These are phyloP conservation scores for Meta bourneti DNA, from an alignment of 2,888 invertebrate species.

Conservation along the genomic window DNA sequence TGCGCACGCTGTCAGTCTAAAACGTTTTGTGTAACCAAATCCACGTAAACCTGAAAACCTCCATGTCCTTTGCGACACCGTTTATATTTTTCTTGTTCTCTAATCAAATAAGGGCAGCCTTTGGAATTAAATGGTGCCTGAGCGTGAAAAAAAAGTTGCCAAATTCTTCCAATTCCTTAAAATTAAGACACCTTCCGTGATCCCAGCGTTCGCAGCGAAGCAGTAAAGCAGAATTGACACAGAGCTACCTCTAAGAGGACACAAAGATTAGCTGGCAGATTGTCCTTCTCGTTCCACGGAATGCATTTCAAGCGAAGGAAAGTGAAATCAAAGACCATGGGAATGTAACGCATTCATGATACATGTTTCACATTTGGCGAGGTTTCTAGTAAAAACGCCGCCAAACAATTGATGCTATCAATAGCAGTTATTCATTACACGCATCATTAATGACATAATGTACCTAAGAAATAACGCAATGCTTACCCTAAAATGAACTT, in stretches of 20 bases:
- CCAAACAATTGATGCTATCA: neutral
- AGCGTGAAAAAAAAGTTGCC: neutral
- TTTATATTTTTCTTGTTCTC: neutral
- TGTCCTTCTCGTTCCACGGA: neutral
- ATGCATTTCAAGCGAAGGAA: too few relatives aligned
- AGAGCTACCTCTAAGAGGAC: neutral
- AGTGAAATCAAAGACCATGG: too few relatives aligned
- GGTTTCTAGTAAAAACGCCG: neutral
- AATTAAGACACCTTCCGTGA: neutral
- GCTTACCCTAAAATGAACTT: neutral
- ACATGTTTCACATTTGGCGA: neutral
- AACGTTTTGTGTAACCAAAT: too few relatives aligned
- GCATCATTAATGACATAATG: neutral
- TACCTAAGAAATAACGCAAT: neutral
- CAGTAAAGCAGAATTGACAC: constrained; percentile 10
- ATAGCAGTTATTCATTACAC: neutral
- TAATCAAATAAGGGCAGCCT: neutral
- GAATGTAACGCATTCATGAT: neutral
- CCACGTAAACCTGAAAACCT: too few relatives aligned
- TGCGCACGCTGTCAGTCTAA: too few relatives aligned
- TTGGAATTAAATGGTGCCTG: neutral
- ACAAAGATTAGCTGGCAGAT: neutral
- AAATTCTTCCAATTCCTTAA: neutral
- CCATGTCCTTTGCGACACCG: too few relatives aligned
- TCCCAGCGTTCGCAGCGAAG: neutral